These are phyloP conservation scores for Caenorhabditis sp. DNA, from an alignment of 2,888 invertebrate genomes.

Conservation along the genomic window DNA sequence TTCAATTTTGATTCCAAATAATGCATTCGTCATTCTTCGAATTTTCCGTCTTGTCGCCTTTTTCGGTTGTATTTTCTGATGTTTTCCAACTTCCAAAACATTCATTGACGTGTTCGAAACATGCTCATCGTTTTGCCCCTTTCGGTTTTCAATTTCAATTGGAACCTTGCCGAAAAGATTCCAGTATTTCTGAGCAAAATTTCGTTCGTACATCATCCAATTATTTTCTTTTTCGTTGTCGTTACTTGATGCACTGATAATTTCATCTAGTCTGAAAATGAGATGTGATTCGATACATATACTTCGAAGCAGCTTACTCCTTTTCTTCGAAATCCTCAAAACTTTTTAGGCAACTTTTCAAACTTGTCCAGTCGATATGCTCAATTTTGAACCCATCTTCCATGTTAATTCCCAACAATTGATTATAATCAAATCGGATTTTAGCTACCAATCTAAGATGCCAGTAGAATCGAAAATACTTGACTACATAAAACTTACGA, in stretches of 20 bases:
- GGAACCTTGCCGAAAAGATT: conserved; percentile 25
- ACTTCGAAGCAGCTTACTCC: background rate
- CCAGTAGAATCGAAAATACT: background rate
- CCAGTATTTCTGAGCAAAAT: conserved; percentile 22
- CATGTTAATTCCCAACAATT: background rate
- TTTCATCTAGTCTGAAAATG: too few species aligned
- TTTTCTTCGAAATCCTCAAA: background rate
- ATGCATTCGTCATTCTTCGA: background rate
- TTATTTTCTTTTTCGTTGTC: background rate
- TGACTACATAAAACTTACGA: conserved; percentile 16
- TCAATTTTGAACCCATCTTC: background rate
- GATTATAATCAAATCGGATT: background rate
- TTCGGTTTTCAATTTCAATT: conserved; percentile 8
- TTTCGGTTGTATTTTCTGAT: too few species aligned
- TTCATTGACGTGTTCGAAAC: conserved; percentile 5
- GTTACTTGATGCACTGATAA: background rate
- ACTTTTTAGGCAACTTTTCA: background rate
- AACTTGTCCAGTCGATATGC: background rate
- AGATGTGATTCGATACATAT: too few species aligned
- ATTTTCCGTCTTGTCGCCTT: background rate
- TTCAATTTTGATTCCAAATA: background rate
- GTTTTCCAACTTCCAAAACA: too few species aligned
- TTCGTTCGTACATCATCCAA: conserved; percentile 3
- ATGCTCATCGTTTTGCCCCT: background rate
- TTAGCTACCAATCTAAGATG: conserved; percentile 12